phyloP scores from a whole-genome alignment of 2,797 vertebrate species.

The Diplodus sargus region DNA sequence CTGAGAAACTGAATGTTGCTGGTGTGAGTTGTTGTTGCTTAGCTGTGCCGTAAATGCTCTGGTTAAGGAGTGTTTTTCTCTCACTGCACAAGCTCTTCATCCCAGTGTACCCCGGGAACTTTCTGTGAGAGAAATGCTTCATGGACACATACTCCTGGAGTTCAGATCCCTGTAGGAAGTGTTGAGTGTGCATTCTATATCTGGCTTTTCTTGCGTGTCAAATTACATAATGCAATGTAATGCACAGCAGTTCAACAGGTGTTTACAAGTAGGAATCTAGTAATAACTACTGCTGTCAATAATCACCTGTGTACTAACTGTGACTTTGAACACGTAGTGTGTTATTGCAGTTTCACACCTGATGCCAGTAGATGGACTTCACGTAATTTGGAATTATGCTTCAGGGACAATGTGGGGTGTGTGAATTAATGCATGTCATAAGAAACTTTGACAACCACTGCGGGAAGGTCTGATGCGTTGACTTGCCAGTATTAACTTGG shows the following conservation, averaged over 20 bases:
- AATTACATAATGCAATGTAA: neutral
- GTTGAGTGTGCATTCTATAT: neutral
- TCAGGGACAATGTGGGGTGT: neutral
- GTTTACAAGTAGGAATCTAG: neutral
- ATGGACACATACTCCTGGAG: neutral
- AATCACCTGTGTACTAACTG: neutral
- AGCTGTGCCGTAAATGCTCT: too few relatives aligned
- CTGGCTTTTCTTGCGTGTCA: neutral
- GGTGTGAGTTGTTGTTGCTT: too few relatives aligned
- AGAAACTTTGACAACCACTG: neutral
- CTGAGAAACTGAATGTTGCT: too few relatives aligned
- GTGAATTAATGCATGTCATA: neutral
- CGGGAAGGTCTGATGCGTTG: neutral
- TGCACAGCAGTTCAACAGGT: neutral
- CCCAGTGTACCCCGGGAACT: too few relatives aligned
- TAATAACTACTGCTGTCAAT: neutral
- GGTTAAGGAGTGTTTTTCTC: too few relatives aligned
- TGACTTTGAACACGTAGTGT: too few relatives aligned
- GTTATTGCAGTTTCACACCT: neutral
- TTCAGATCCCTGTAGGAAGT: neutral
- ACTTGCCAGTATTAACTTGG: neutral
- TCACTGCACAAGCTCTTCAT: too few relatives aligned
- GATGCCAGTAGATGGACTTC: neutral
- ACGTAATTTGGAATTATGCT: neutral
- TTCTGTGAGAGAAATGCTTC: too few relatives aligned